A percentile compares a stretch with the other conserved stretches of the same genome.
Evolutionary conservation across 2,888 invertebrate species (phyloP).

Genomic region (Leuctra nigra): DNA sequence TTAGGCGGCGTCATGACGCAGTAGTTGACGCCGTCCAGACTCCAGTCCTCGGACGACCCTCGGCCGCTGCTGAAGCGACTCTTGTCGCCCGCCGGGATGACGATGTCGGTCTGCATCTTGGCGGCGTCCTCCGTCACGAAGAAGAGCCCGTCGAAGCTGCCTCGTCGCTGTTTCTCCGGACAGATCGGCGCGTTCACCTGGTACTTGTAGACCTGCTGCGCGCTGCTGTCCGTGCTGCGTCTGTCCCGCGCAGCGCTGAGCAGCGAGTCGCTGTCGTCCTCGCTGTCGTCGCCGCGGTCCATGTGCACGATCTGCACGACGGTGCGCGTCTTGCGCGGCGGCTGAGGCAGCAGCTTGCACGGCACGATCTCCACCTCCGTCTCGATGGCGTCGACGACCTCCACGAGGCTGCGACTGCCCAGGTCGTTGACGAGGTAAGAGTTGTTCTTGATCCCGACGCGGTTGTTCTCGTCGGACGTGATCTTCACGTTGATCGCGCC

Average conservation of each 20-base stretch:
- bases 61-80: constrained; percentile 25
- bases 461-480: constrained; percentile 45
- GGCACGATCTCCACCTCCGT: constrained; percentile 66
- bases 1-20: constrained; percentile 4
- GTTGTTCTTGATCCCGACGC: constrained; percentile 45
- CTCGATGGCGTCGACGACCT: constrained; percentile 10
- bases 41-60: constrained; percentile 28
- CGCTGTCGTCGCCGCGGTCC: constrained; percentile 44
- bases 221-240: not conserved
- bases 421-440: constrained; percentile 46
- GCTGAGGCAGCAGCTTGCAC: constrained; percentile 70
- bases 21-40: constrained; percentile 21
- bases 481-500: constrained; percentile 8
- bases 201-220: constrained; percentile 17
- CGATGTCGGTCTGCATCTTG: constrained; percentile 50
- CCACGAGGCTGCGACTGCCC: constrained; percentile 42
- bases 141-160: constrained; percentile 41
- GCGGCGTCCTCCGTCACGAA: constrained; percentile 36
- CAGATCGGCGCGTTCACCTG: constrained; percentile 23
- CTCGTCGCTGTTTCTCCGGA: constrained; percentile 33
- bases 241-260: constrained; percentile 51
- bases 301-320: constrained; percentile 59
- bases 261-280: constrained; percentile 58
- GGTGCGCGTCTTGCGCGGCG: constrained; percentile 68
- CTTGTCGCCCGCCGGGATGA: constrained; percentile 47